These are phyloP conservation scores for Drosophila flavopinicola DNA, from an alignment of 2,888 invertebrate species.

Conservation along the genomic window DNA sequence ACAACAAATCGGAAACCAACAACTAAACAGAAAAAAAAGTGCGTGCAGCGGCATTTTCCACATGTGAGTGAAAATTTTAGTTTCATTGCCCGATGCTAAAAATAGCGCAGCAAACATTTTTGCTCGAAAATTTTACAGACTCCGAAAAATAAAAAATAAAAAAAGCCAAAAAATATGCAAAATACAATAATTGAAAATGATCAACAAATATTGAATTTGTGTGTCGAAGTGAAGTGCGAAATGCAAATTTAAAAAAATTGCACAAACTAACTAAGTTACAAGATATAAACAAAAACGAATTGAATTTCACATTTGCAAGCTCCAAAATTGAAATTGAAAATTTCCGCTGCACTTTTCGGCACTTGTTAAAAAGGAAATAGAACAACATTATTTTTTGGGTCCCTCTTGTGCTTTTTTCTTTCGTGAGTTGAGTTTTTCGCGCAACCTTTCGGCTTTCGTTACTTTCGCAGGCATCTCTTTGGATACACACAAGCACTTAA, in stretches of 20 bases:
- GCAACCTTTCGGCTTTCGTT: conserved; percentile 25
- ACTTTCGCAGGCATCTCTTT: conserved; percentile 29
- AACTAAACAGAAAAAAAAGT: conserved; percentile 33
- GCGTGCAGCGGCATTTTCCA: conserved; percentile 65
- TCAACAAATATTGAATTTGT: conserved; percentile 15
- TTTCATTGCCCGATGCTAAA: conserved; percentile 51
- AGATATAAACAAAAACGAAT: conserved; percentile 38
- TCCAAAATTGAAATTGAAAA: conserved; percentile 4
- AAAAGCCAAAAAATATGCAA: neutral
- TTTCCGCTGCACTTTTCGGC: conserved; percentile 28
- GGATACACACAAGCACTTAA: conserved; percentile 32
- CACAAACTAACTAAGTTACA: conserved; percentile 9
- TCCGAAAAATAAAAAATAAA: conserved; percentile 3
- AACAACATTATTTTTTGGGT: conserved; percentile 17
- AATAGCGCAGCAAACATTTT: conserved; percentile 51
- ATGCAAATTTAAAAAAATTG: conserved; percentile 23
- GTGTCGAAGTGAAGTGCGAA: conserved; percentile 52
- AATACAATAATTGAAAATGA: conserved; percentile 1
- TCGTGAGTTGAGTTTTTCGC: conserved; percentile 25
- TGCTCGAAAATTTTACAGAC: conserved; percentile 37
- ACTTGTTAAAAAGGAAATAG: conserved; percentile 1
- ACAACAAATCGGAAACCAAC: conserved; percentile 34
- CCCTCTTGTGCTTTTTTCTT: conserved; percentile 6
- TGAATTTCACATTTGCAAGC: conserved; percentile 13
- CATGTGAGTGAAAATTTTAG: conserved; percentile 56